These are phyloP conservation scores for Oophaga pumilio DNA, from an alignment of 2,113 vertebrate genomes.

Conservation along the genomic window DNA sequence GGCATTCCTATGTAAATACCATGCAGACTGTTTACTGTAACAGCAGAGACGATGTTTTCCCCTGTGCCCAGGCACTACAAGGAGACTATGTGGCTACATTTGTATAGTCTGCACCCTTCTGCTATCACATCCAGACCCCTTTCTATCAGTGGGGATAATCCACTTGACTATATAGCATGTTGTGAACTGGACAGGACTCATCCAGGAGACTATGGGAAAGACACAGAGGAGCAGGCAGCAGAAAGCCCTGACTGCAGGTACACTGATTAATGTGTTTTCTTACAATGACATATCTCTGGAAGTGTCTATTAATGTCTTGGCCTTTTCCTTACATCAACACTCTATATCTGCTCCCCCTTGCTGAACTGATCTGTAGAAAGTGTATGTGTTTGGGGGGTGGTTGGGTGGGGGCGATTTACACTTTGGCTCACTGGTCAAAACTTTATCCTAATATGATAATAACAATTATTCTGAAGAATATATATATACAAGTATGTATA, in stretches of 20 bases:
- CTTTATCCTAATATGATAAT: neutral
- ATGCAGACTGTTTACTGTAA: neutral
- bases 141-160: constrained; percentile 65
- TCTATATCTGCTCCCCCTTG: constrained; percentile 29
- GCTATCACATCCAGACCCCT: constrained; percentile 59
- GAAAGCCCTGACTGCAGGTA: constrained; percentile 39
- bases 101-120: constrained; percentile 52
- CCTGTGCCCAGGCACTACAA: constrained; percentile 9
- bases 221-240: neutral
- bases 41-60: neutral
- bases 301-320: constrained; percentile 49
- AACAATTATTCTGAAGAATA: neutral
- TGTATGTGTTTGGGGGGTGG: neutral
- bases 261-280: constrained; percentile 46
- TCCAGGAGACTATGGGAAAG: constrained; percentile 41
- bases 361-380: neutral
- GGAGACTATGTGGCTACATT: constrained; percentile 49
- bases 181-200: constrained; percentile 60
- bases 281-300: constrained; percentile 54
- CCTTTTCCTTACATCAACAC: constrained; percentile 50
- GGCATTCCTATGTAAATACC: neutral
- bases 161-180: constrained; percentile 67
- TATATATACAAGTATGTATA: neutral
- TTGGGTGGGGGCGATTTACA: neutral
- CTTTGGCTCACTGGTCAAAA: neutral